A percentile compares a stretch with the other conserved stretches of the same genome.
Evolutionary conservation across 2,888 invertebrate genomes (phyloP).

Genomic region (Alloplasta piceator): DNA sequence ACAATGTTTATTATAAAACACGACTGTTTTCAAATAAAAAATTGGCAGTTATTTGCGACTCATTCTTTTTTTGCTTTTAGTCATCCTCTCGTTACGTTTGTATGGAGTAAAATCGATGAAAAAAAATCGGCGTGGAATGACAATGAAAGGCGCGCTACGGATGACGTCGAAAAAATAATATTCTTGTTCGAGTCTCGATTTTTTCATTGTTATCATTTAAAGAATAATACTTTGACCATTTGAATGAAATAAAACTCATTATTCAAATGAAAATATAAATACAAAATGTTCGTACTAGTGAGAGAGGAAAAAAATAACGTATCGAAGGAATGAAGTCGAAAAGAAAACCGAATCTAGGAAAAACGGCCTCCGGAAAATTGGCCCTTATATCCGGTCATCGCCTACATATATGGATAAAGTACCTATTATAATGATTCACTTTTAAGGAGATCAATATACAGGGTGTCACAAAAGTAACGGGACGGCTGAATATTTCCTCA

Average conservation of each 20-base stretch:
- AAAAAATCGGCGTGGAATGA: slow-evolving; percentile 47
- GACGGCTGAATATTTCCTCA: too few relatives aligned
- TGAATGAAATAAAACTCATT: slow-evolving; percentile 9
- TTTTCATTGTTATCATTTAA: slow-evolving; percentile 4
- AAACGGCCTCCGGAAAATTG: too few relatives aligned
- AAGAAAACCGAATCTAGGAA: slow-evolving; percentile 1
- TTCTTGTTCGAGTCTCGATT: slow-evolving; percentile 6
- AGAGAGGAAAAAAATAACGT: slow-evolving; percentile 32
- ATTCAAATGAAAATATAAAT: slow-evolving; percentile 14
- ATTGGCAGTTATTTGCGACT: slow-evolving; percentile 37
- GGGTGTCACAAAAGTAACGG: too few relatives aligned
- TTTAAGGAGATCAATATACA: too few relatives aligned
- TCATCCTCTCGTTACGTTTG: slow-evolving; percentile 17
- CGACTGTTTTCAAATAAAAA: slow-evolving; percentile 39
- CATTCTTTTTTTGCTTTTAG: slow-evolving; percentile 38
- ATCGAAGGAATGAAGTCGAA: slow-evolving; percentile 53
- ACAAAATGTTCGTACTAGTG: slow-evolving; percentile 9
- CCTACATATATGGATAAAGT: too few relatives aligned
- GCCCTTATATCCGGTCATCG: too few relatives aligned
- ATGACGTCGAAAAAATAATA: slow-evolving; percentile 34
- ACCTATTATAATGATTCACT: too few relatives aligned
- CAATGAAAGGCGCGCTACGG: slow-evolving; percentile 25
- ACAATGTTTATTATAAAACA: slow-evolving; percentile 7
- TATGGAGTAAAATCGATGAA: slow-evolving; percentile 9
- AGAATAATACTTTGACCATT: slow-evolving; percentile 44